Base-by-base conservation (phyloP, 2,888 invertebrate species). In the Drosophila multiciliata region DNA sequence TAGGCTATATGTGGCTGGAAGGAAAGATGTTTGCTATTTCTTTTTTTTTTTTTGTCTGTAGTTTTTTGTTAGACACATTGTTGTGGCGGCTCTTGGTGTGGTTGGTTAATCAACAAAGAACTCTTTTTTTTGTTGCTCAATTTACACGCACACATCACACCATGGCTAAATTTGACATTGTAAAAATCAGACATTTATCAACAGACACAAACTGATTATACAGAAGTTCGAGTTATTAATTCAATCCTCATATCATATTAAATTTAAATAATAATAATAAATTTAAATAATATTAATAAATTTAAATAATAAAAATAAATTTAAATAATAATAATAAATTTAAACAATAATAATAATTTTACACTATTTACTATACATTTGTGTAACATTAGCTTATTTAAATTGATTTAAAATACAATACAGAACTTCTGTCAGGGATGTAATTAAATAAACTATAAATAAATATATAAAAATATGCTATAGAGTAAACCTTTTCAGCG, bases 11-110 rank as follows among this genome's bases (percentile, higher is more conserved):
- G 55, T 55, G 33, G 50, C 70, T 40, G 54, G 32, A 55, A 57
- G 54, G 42, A 55, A 63, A 72, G 40, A 73, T 70, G 63, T 72
- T 73, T 57, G 63, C 55, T 55, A 62, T 55, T 73, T 73, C 15
- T 58, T 32, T 32, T 12, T 23, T 36, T 55, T 73, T 73, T n/a
- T 58, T 33, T 32, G 48, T 38, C 8, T 59, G 33, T 36, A 61
- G 35, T 45, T 45, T 36, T 52, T 26, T 49, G 49, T 17, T 32
- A 7, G 49, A 26, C 26, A 50, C 50, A 50, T 20, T 38, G 60
- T 38, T 50, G 49, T 11, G 15, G 49, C 49, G 15, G 3, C 45
- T 12, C 50, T 29, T 29, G 36, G 12, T 53, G 23, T 17, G 33
- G 29, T 32, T 66, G 66, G 11, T 38, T 68, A 58, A 58, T 68